These are phyloP conservation scores for Agrochola litura DNA, from an alignment of 2,888 invertebrate species.

Conservation along the genomic window DNA sequence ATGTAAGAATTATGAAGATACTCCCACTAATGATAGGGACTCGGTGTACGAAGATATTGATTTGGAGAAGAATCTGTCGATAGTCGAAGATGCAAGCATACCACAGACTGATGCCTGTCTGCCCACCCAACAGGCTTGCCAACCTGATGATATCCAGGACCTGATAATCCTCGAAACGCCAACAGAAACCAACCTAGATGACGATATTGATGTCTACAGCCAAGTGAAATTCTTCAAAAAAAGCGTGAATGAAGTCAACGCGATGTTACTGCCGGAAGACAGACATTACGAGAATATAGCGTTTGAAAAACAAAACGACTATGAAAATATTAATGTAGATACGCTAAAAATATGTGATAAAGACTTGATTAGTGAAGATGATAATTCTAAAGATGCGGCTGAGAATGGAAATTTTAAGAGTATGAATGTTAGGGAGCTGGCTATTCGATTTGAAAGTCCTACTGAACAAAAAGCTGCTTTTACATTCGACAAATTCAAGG, in stretches of 20 bases:
- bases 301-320: conserved; percentile 78
- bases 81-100: conserved; percentile 89
- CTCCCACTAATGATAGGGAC: conserved; percentile 87
- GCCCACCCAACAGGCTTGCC: conserved; percentile 91
- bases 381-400: conserved; percentile 66
- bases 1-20: conserved; percentile 86
- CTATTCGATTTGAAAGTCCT: conserved; percentile 92
- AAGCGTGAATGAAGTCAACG: conserved; percentile 94
- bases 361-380: conserved; percentile 71
- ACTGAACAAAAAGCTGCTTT: conserved; percentile 91
- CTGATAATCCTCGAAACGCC: conserved; percentile 90
- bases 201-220: conserved; percentile 92
- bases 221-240: conserved; percentile 94
- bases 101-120: conserved; percentile 90
- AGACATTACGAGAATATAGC: conserved; percentile 82
- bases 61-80: conserved; percentile 85
- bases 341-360: conserved; percentile 82
- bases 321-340: conserved; percentile 84
- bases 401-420: conserved; percentile 84
- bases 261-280: conserved; percentile 79
- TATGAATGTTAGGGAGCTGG: conserved; percentile 91
- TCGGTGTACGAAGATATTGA: conserved; percentile 91
- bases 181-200: conserved; percentile 83
- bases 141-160: conserved; percentile 84
- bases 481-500: conserved; percentile 89